Evolutionary conservation across 2,888 invertebrate species (phyloP), one percentile per base, ranked within the genome.

Genomic region (Drosophila quasianomalipes): DNA sequence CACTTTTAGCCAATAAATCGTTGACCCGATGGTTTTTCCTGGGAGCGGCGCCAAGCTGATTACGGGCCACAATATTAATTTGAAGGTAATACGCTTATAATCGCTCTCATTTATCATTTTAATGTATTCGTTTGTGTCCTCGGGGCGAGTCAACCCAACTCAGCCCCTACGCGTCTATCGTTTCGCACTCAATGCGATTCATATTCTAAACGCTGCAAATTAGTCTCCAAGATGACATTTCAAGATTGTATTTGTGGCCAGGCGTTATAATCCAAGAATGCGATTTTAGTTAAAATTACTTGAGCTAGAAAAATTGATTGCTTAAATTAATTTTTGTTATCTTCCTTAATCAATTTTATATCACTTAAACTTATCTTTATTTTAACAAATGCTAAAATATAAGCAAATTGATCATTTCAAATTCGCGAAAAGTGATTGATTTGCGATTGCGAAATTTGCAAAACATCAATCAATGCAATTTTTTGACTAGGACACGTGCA

Each of bases 51-150:
- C 59, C 73, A 52, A 74, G 71, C 89, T 89, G 89, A 90, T 86
- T 89, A 83, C 69, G 65, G 49, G 65, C 65, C 72, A 61, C 76
- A 69, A 70, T 82, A 86, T 89, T 82, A 82, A 89, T 91, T 86
- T 76, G 82, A 74, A 74, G 81, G 81, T 91, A 91, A 91, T 91
- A 87, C 80, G 73, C 61, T 81, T 79, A 77, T 89, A 91, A 89
- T 81, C 83, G 88, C 66, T 51, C 79, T 90, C 88, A 89, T 89
- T 87, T 90, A 91, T 91, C 91, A 91, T 91, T 79, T 76, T 91
- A 74, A 80, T 89, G 73, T 62, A 55, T 70, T 70, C 62, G 61
- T 49, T 54, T 35, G 19, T 39, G 47, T n/a, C 19, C 44, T 12
- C 59, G 31, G 52, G 60, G 72, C 72, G 67, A 58, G 70, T 47